Base-by-base conservation (phyloP, 2,888 invertebrate genomes). In the Cryptus armator region DNA sequence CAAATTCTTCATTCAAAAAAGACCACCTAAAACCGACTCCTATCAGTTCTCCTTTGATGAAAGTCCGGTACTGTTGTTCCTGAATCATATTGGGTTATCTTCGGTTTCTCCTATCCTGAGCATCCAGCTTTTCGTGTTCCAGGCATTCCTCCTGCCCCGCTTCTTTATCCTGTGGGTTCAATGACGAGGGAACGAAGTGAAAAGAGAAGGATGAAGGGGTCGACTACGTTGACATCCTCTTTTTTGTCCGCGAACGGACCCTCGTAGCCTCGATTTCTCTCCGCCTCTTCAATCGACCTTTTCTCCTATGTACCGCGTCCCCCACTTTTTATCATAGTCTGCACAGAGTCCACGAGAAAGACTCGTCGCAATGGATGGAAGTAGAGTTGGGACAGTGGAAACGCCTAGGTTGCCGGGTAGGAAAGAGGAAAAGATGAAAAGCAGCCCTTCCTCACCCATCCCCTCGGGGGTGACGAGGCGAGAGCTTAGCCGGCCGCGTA, bases 401-500 rank as follows among this genome's bases (percentile, higher is more conserved):
- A 53, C 29, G 51, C 53, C 53, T 53, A 7, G 53, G 51, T 16
- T 16, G 53, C 9, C 46, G 53, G 19, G 19, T 19, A 9, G 59
- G 19, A 24, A 68, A 48, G 48, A 53, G 56, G 43, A 19, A 24
- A 71, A 56, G 14, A 44, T 62, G 37, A 51, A 16, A 71, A 62
- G 59, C 56, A 37, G 6, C 37, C 37, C 37, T 0, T 9, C 37
- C 6, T 9, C 37, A 0, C 7, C 37, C 37, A 0, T 9, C 37
- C 37, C 37, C 37, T 9, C 37, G 46, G 43, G 32, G 24, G 67
- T 44, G 88, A 89, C 87, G 87, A 75, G 64, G 59, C 78, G 56
- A 67, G 67, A 87, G 91, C 90, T 91, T 89, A 90, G 88, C 89
- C 86, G 24, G 87, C 84, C 87, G 86, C 90, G 88, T 91, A 91